Evolutionary conservation across 2,113 vertebrate genomes (phyloP), one percentile per base, ranked within the genome.

Genomic region (Daubentonia madagascariensis): DNA sequence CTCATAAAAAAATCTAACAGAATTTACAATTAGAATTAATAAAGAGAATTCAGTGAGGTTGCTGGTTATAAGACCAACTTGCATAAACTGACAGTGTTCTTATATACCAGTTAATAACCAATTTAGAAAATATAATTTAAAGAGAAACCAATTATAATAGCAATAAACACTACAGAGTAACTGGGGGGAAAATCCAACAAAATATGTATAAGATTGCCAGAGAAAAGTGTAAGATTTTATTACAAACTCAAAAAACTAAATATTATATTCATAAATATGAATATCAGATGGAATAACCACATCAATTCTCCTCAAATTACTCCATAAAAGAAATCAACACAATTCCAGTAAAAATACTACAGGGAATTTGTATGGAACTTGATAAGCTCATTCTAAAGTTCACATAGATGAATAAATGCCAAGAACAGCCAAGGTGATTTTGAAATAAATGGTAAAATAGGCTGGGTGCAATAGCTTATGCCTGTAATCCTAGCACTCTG

Each of bases 311-410:
- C 3, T 85, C 45, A 88, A 85, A 91, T 45, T 65, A 91, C 12
- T 54, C 30, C 52, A 95, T 63, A 25, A 70, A 91, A 54, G 85
- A 75, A 89, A 65, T 25, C n/a, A 90, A 78, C 37, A 91, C 48
- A 72, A 91, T 81, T 89, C 18, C 48, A 67, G 59, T 30, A 87
- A 95, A 90, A 96, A 84, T 65, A 10, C 68, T 52, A 76, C 3
- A 43, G 22, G 9, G 28, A 68, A 89, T 83, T 95, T 85, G 80
- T 76, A 85, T 35, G 43, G 25, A 94, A 94, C 16, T 68, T 89
- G 89, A 79, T 18, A 92, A 93, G 37, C 13, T 65, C 65, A 87
- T 89, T 94, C 43, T 63, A 68, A 92, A 95, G 45, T 85, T 93
- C 43, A 89, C 45, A 87, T 1, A 20, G 40, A 90, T 70, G 32